phyloP scores from a whole-genome alignment of 2,888 invertebrate species.

The Orchestes rusci region DNA sequence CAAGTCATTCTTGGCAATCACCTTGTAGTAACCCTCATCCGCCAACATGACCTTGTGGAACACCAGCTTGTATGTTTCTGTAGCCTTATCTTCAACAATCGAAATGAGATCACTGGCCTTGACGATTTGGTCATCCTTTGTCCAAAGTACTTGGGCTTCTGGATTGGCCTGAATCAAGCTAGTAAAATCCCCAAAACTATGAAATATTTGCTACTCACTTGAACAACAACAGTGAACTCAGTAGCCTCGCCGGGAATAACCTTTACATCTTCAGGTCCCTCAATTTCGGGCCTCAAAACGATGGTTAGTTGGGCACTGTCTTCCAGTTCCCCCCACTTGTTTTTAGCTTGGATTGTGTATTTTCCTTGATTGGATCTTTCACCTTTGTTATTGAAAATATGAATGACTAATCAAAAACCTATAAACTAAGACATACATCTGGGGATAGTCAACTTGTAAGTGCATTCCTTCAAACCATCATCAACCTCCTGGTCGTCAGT shows the following conservation, averaged over 20 bases:
- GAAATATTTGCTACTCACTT: constrained; percentile 36
- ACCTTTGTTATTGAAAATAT: constrained; percentile 36
- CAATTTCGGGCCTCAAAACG: constrained; percentile 70
- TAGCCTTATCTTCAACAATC: constrained; percentile 54
- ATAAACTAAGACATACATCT: constrained; percentile 47
- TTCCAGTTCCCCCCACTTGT: constrained; percentile 71
- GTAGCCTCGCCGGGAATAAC: constrained; percentile 72
- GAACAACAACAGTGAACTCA: constrained; percentile 51
- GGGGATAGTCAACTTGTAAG: constrained; percentile 69
- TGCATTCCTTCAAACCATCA: constrained; percentile 74
- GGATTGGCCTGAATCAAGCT: constrained; percentile 67
- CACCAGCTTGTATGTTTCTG: constrained; percentile 62
- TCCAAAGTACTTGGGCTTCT: constrained; percentile 81
- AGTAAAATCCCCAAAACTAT: constrained; percentile 28
- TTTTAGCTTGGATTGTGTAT: constrained; percentile 72
- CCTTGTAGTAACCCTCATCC: constrained; percentile 72
- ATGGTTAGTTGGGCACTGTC: constrained; percentile 72
- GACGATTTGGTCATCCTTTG: constrained; percentile 57
- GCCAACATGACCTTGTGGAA: constrained; percentile 62
- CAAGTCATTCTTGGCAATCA: constrained; percentile 69
- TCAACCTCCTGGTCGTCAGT: constrained; percentile 61
- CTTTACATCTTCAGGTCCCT: constrained; percentile 64
- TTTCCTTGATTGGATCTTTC: constrained; percentile 73
- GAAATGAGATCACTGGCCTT: constrained; percentile 52
- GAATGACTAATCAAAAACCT: constrained; percentile 6